A percentile compares a stretch with the other conserved stretches of the same genome.
Conservation (phyloP, 2,113 vertebrate species). For the western clawed frog (Xenopus tropicalis) region UCB_Xtro_10.0 CM004445.2:5213001-5213500, state of each 20-base stretch:
- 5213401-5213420: too few species aligned
- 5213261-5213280: conserved; percentile 39
- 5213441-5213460: too few species aligned
- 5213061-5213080: conserved; percentile 50
- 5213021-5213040: conserved; percentile 55
- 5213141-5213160: conserved; percentile 38
- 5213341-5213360: too few species aligned
- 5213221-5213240: neutral
- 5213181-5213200: conserved; percentile 12
- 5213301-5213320: conserved; percentile 23
- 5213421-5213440: too few species aligned
- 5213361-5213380: too few species aligned
- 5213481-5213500: too few species aligned
- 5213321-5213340: conserved; percentile 40
- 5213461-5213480: too few species aligned
- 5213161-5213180: conserved; percentile 24
- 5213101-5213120: conserved; percentile 45
- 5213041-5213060: conserved; percentile 52
- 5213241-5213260: conserved; percentile 24
- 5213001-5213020: conserved; percentile 53
- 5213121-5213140: conserved; percentile 47
- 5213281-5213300: conserved; percentile 29
- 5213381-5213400: too few species aligned
- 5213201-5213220: neutral
- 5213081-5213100: conserved; percentile 44